Percentiles rank a stretch among this genome's conserved stretches.
phyloP scores from a whole-genome alignment of 1,140 invertebrate species.

The Helicoverpa armigera region DNA sequence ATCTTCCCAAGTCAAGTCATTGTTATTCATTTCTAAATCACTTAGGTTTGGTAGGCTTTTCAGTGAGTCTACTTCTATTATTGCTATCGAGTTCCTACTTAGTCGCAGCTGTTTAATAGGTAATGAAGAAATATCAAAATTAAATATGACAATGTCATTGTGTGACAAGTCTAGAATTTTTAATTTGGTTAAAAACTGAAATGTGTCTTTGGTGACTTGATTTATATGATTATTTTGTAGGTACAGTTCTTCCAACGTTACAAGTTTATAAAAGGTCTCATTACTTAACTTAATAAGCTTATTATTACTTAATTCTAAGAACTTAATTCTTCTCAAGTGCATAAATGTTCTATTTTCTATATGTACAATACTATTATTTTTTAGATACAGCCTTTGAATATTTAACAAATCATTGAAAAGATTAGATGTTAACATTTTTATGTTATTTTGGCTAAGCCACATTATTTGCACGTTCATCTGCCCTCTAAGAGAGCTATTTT shows the following conservation, averaged over 20 bases:
- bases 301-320: conserved; percentile 93
- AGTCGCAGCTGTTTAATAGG: conserved; percentile 88
- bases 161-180: conserved; percentile 89
- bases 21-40: conserved; percentile 88
- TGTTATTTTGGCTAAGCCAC: conserved; percentile 94
- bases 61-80: conserved; percentile 87
- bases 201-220: conserved; percentile 88
- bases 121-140: conserved; percentile 88
- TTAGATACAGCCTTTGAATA: conserved; percentile 93
- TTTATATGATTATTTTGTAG: conserved; percentile 89
- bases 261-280: conserved; percentile 89
- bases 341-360: conserved; percentile 94
- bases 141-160: conserved; percentile 88
- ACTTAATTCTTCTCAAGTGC: conserved; percentile 91
- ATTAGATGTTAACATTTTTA: conserved; percentile 90
- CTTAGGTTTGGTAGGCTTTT: conserved; percentile 87
- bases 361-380: conserved; percentile 92
- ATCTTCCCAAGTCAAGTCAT: conserved; percentile 86
- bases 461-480: conserved; percentile 94
- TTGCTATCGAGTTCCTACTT: conserved; percentile 87
- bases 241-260: conserved; percentile 89
- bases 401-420: conserved; percentile 92
- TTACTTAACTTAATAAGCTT: conserved; percentile 89
- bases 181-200: conserved; percentile 88
- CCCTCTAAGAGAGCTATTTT: conserved; percentile 92